Evolutionary conservation across 2,797 vertebrate species (phyloP).

Genomic region (Labeo calbasu): DNA sequence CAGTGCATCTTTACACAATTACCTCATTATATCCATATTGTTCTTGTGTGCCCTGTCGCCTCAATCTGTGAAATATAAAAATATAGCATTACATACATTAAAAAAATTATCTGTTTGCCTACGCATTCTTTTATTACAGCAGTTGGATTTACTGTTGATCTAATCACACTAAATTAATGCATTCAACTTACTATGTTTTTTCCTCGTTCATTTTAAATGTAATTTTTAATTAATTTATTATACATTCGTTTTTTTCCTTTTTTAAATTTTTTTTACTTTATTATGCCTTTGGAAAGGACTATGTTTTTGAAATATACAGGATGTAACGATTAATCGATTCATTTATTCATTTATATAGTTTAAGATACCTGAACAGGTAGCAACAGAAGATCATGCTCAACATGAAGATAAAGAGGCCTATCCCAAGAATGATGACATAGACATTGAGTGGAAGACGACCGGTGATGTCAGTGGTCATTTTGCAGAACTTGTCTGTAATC

Average conservation of each 20-base stretch:
- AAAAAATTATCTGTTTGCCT: background rate
- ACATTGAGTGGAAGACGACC: constrained; percentile 79
- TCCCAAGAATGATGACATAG: constrained; percentile 79
- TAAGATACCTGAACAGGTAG: constrained; percentile 82
- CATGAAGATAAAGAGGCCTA: constrained; percentile 81
- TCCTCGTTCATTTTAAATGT: background rate
- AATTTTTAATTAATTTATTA: background rate
- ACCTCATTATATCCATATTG: constrained; percentile 83
- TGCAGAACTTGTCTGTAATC: constrained; percentile 62
- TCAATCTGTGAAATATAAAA: constrained; percentile 71
- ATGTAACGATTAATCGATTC: too few relatives aligned
- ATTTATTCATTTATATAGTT: background rate
- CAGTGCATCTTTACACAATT: constrained; percentile 8
- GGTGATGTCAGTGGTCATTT: constrained; percentile 72
- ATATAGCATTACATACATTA: background rate
- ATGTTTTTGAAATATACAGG: too few relatives aligned
- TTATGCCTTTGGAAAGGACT: background rate
- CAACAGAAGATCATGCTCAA: constrained; percentile 84
- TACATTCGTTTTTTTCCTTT: background rate
- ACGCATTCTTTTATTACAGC: background rate
- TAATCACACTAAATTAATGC: background rate
- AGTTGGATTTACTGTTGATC: background rate
- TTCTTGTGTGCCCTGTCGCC: constrained; percentile 72
- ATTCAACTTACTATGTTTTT: background rate
- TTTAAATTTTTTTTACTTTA: background rate